phyloP scores from a whole-genome alignment of 2,113 vertebrate species.

The Grallaria varia region DNA sequence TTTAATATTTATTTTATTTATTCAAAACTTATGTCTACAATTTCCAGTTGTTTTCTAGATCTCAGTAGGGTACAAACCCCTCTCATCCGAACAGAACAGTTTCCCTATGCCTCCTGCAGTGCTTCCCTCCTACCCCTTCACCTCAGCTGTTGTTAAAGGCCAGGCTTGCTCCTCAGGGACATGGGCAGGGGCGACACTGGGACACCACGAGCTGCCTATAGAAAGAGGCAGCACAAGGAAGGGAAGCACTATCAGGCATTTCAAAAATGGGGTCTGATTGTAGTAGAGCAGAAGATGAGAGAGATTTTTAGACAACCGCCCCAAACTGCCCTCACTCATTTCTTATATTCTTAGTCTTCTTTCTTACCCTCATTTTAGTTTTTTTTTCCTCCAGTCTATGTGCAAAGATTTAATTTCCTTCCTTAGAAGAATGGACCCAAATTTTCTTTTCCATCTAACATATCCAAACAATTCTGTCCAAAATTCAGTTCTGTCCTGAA shows the following conservation, averaged over 20 bases:
- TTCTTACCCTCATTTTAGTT: background rate
- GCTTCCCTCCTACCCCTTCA: background rate
- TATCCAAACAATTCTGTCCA: background rate
- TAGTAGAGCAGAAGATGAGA: background rate
- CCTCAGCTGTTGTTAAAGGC: background rate
- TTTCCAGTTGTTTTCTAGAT: constrained; percentile 71
- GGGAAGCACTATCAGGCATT: background rate
- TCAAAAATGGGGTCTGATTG: background rate
- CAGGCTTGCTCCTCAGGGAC: background rate
- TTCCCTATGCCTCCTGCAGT: background rate
- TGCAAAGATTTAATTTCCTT: background rate
- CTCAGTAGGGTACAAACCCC: constrained; percentile 7
- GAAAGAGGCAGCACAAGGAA: background rate
- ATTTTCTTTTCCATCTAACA: background rate
- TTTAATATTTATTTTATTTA: constrained; percentile 51
- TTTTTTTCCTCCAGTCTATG: background rate
- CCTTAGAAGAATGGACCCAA: background rate
- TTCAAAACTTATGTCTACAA: constrained; percentile 61
- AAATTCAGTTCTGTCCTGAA: background rate
- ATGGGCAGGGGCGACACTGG: background rate
- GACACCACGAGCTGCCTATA: background rate
- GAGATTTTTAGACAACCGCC: background rate
- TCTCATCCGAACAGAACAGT: constrained; percentile 53
- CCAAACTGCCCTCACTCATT: background rate
- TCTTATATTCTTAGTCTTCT: background rate